Conservation (phyloP, 2,113 vertebrate species). For the Stictonetta naevosa region DNA sequence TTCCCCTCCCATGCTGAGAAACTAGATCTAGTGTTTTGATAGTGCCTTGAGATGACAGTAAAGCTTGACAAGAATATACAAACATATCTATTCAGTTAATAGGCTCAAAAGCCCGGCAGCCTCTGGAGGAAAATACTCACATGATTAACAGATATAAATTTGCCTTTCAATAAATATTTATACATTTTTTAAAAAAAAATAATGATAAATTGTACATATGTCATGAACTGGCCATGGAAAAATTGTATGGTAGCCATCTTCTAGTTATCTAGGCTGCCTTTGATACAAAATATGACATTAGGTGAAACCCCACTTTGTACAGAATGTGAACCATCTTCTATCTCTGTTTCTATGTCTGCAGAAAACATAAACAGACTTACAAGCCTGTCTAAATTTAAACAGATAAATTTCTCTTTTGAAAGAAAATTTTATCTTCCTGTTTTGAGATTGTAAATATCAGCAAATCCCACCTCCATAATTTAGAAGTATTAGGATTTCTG, state of each 20-base stretch:
- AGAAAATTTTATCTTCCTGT: neutral
- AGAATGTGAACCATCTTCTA: neutral
- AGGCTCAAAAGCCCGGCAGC: neutral
- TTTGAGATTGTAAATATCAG: neutral
- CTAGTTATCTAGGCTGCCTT: neutral
- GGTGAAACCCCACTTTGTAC: neutral
- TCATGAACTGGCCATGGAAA: neutral
- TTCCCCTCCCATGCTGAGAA: neutral
- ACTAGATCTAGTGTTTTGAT: constrained; percentile 52
- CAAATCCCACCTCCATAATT: neutral
- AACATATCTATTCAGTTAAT: neutral
- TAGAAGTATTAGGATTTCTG: neutral
- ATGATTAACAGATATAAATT: neutral
- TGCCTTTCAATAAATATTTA: neutral
- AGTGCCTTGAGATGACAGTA: constrained; percentile 8
- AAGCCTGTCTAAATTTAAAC: neutral
- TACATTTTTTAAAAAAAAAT: neutral
- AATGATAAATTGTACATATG: neutral
- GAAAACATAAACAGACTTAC: neutral
- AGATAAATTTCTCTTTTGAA: neutral
- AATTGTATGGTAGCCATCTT: neutral
- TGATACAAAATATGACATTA: neutral
- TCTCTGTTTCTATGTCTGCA: neutral
- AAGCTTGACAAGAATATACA: neutral
- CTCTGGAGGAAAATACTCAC: neutral